Conservation (phyloP, 2,113 vertebrate species). For the Ceyx cyanopectus region DNA sequence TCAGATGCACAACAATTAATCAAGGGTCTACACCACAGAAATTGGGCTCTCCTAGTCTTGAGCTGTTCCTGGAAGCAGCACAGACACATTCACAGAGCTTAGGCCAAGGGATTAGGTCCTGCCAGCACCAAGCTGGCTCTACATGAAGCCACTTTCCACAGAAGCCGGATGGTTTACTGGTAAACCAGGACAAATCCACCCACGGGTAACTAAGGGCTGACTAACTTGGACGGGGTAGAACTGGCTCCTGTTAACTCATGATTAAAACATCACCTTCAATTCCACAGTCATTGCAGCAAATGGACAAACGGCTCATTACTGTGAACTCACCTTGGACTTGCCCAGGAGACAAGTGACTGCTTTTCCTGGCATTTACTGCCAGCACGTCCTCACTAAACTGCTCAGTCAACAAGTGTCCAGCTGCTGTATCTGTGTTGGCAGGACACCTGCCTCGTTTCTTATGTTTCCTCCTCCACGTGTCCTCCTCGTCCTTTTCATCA, state of each 20-base stretch:
- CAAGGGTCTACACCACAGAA: constrained; percentile 17
- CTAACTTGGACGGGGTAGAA: constrained; percentile 4
- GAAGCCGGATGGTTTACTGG: background rate
- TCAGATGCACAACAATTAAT: background rate
- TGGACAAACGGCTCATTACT: background rate
- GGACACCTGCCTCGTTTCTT: constrained; percentile 24
- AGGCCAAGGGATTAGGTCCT: background rate
- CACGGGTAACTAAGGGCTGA: constrained; percentile 52
- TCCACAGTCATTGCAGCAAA: constrained; percentile 26
- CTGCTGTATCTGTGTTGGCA: background rate
- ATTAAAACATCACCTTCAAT: background rate
- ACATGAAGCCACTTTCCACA: constrained; percentile 10
- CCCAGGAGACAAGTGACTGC: constrained; percentile 37
- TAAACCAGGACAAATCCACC: constrained; percentile 53
- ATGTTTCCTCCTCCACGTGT: constrained; percentile 19
- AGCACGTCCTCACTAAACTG: constrained; percentile 34
- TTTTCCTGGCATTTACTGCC: constrained; percentile 50
- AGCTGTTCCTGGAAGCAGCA: constrained; percentile 31
- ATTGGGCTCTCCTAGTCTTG: background rate
- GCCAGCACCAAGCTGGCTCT: constrained; percentile 10
- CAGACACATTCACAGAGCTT: constrained; percentile 1
- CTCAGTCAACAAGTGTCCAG: constrained; percentile 22
- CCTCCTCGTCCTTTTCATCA: constrained; percentile 47
- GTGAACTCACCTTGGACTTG: constrained; percentile 66
- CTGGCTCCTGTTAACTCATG: background rate